Percentiles rank a stretch among this genome's conserved stretches.
Conservation (phyloP, 1,140 invertebrate genomes). For the Heliothis virescens region DNA sequence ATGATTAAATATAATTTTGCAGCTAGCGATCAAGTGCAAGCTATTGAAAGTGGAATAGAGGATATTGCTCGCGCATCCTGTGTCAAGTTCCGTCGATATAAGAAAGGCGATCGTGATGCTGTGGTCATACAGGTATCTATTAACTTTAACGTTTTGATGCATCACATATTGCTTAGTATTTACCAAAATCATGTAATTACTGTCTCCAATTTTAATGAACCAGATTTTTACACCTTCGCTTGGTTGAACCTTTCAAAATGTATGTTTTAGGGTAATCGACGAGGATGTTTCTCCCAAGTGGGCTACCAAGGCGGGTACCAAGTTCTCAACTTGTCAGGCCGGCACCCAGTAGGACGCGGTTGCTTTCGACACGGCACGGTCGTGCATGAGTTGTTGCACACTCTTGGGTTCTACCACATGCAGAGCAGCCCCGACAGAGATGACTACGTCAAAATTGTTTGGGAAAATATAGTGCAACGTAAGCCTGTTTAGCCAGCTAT, state of each 20-base stretch:
- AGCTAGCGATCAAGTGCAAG: conserved; percentile 78
- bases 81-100: conserved; percentile 81
- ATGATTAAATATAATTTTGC: conserved; percentile 54
- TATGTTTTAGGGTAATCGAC: conserved; percentile 77
- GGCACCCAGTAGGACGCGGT: conserved; percentile 80
- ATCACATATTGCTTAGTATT: too few relatives aligned
- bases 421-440: conserved; percentile 91
- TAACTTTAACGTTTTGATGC: too few relatives aligned
- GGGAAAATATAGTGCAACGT: conserved; percentile 89
- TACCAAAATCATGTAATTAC: too few relatives aligned
- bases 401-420: conserved; percentile 91
- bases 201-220: background rate
- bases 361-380: conserved; percentile 87
- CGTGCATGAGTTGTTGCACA: conserved; percentile 90
- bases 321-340: conserved; percentile 83
- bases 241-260: background rate
- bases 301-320: conserved; percentile 84
- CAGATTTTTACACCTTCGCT: background rate
- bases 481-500: conserved; percentile 47
- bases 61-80: conserved; percentile 81
- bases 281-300: conserved; percentile 86
- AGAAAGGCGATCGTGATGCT: conserved; percentile 77
- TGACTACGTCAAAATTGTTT: conserved; percentile 89
- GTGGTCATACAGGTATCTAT: conserved; percentile 83
- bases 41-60: conserved; percentile 80